Percentiles rank a stretch among this genome's conserved stretches.
Conservation (phyloP, 2,888 invertebrate genomes). For the Syrphus vitripennis region DNA sequence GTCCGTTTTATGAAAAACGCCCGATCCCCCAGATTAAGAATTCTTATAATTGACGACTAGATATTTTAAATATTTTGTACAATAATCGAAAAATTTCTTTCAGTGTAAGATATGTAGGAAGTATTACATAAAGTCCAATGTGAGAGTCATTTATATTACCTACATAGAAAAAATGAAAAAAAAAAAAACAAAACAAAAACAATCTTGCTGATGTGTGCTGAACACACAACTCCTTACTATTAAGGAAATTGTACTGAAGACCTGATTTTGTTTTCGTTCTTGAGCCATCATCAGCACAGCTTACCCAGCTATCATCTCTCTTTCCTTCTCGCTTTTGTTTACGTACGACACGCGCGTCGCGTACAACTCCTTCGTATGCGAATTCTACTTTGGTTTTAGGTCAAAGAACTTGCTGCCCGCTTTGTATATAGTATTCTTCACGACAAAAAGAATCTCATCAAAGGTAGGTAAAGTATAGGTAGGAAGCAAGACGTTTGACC, state of each 20-base stretch:
- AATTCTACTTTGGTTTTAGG: constrained; percentile 50
- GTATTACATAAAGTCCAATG: constrained; percentile 13
- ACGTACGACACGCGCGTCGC: constrained; percentile 4
- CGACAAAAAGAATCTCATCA: not conserved
- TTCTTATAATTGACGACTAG: too few species aligned
- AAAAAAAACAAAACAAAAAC: not conserved
- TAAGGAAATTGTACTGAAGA: constrained; percentile 60
- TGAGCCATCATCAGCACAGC: not conserved
- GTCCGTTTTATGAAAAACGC: too few species aligned
- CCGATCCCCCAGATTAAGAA: too few species aligned
- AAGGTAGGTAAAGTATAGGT: not conserved
- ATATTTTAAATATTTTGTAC: too few species aligned
- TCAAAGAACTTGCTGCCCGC: constrained; percentile 49
- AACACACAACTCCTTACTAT: constrained; percentile 1
- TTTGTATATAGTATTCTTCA: constrained; percentile 16
- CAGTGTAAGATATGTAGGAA: not conserved
- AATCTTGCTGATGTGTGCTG: not conserved
- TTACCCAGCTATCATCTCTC: not conserved
- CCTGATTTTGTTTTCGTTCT: constrained; percentile 69
- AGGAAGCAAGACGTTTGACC: not conserved
- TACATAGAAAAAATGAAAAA: not conserved
- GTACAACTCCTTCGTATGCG: not conserved
- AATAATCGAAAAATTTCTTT: not conserved
- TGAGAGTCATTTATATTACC: not conserved
- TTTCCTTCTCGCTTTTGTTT: not conserved